Conservation (phyloP, 2,113 vertebrate species). For the Stigmatopora nigra region DNA sequence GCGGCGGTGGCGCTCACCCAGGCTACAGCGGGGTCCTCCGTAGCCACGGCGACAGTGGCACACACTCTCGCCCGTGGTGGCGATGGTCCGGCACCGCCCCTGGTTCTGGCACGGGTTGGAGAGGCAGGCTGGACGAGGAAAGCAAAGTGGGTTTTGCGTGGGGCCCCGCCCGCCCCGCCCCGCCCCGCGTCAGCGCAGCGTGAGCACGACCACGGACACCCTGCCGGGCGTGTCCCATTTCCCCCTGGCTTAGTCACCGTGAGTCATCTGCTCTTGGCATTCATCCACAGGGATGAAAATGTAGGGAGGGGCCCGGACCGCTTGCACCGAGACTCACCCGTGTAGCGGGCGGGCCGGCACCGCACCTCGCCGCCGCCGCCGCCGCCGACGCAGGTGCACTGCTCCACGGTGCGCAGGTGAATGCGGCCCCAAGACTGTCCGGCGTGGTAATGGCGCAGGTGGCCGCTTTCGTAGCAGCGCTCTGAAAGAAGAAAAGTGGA, state of each 20-base stretch:
- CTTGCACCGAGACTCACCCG: constrained; percentile 61
- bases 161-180: too few species aligned
- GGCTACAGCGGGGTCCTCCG: constrained; percentile 75
- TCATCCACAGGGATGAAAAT: constrained; percentile 54
- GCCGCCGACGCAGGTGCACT: constrained; percentile 70
- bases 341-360: constrained; percentile 67
- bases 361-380: constrained; percentile 46
- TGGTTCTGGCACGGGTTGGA: constrained; percentile 78
- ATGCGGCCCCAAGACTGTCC: constrained; percentile 80
- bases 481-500: constrained; percentile 50
- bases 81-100: constrained; percentile 74
- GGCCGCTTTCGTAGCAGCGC: constrained; percentile 81
- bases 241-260: constrained; percentile 51
- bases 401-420: constrained; percentile 72
- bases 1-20: constrained; percentile 71
- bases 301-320: constrained; percentile 19
- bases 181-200: background rate
- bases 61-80: constrained; percentile 61
- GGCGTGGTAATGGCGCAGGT: constrained; percentile 74
- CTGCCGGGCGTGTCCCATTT: constrained; percentile 52
- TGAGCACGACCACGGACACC: constrained; percentile 21
- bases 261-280: constrained; percentile 58
- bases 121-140: constrained; percentile 69
- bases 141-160: too few species aligned
- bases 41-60: constrained; percentile 74